These are phyloP conservation scores for Phenganax marumi DNA, from an alignment of 92 coral and sea anemone genomes.

Conservation along the genomic window DNA sequence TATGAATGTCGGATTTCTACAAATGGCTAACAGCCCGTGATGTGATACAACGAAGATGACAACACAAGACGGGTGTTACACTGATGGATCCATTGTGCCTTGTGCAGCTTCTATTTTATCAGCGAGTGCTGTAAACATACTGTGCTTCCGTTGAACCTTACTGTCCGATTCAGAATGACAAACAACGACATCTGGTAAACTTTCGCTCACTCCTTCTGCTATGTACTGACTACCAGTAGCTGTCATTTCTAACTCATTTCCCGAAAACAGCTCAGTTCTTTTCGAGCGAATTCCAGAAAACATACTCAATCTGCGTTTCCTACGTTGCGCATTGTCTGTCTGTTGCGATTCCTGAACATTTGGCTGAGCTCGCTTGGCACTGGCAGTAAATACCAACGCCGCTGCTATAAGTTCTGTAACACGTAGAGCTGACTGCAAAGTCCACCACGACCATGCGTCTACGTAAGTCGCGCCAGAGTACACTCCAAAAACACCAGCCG, in stretches of 20 bases:
- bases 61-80: not conserved
- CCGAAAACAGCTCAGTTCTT: not conserved
- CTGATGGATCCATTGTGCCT: not conserved
- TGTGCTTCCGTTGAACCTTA: not conserved
- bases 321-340: not conserved
- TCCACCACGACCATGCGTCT: slow-evolving; percentile 72
- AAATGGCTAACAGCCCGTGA: too few species aligned
- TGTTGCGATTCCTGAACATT: slow-evolving; percentile 13
- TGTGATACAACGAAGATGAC: too few species aligned
- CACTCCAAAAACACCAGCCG: slow-evolving; percentile 74
- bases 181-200: not conserved
- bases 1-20: too few species aligned
- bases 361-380: slow-evolving; percentile 68
- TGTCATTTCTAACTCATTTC: not conserved
- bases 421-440: slow-evolving; percentile 66
- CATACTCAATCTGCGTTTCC: slow-evolving; percentile 21
- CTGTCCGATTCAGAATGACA: slow-evolving; percentile 3
- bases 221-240: not conserved
- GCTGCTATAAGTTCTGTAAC: slow-evolving; percentile 62
- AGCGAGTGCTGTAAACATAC: slow-evolving; percentile 55
- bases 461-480: slow-evolving; percentile 65
- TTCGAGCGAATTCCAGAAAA: not conserved
- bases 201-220: not conserved
- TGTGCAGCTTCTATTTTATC: slow-evolving; percentile 19
- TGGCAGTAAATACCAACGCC: slow-evolving; percentile 67